These are phyloP conservation scores for Eucera pruinosa DNA, from an alignment of 2,888 invertebrate species.

Conservation along the genomic window DNA sequence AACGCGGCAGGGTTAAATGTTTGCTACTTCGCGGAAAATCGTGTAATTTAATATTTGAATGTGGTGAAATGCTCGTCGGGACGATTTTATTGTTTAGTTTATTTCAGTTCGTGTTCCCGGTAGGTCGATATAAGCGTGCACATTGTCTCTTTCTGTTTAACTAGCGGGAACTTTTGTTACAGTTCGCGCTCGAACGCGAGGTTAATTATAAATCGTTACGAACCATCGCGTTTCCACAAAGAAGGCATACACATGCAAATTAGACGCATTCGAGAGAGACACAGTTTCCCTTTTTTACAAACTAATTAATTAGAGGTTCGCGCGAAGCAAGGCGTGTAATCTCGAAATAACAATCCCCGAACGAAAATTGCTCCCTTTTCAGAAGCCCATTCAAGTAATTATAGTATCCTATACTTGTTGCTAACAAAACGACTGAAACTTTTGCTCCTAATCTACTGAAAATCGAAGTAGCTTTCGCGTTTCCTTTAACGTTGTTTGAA, in stretches of 20 bases:
- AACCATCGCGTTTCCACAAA: constrained; percentile 24
- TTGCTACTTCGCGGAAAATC: too few relatives aligned
- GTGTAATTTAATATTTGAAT: neutral
- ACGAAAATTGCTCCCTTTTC: neutral
- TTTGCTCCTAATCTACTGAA: too few relatives aligned
- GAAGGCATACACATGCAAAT: neutral
- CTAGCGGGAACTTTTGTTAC: neutral
- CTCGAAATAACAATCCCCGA: neutral
- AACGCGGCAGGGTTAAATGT: too few relatives aligned
- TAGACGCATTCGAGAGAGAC: constrained; percentile 8
- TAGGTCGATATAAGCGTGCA: constrained; percentile 5
- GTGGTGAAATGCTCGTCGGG: neutral
- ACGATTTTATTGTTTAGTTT: constrained; percentile 6
- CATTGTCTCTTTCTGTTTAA: constrained; percentile 27
- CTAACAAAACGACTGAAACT: neutral
- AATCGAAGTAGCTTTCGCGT: too few relatives aligned
- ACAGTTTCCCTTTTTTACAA: neutral
- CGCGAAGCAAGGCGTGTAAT: neutral
- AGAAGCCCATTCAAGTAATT: too few relatives aligned
- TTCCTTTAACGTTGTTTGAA: too few relatives aligned
- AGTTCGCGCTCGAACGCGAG: neutral
- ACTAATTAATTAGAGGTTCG: neutral
- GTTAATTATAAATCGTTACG: constrained; percentile 36
- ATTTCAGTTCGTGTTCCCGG: neutral
- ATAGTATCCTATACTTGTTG: neutral